Evolutionary conservation across 2,888 invertebrate genomes (phyloP), one percentile per base, ranked within the genome.

Genomic region (Acanthopleura granulata): DNA sequence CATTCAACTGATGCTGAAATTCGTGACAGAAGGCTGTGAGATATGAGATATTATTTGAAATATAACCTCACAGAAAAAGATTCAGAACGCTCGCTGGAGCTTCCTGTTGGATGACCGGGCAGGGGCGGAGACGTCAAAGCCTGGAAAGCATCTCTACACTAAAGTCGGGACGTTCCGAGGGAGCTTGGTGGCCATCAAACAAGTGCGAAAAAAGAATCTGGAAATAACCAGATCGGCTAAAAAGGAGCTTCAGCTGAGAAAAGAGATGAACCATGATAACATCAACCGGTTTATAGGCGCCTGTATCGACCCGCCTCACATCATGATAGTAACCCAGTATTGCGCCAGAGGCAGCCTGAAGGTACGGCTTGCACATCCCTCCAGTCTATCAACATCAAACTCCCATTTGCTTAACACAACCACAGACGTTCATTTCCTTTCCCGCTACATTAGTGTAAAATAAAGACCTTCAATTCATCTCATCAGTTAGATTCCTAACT

Each of bases 131-230:
- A 62, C 62, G 14, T 18, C 49, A 49, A 62, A 49, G 49, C 81
- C 72, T n/a, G 72, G 72, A 14, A 73, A 73, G 15, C 77, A 79
- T 14, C 72, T 76, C 29, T 77, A 77, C 73, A 79, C 84, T 15
- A 80, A 81, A 49, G 78, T 87, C 49, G 89, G 88, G 0, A 83
- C 87, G 16, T 89, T 86, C 80, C 87, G 85, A 72, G 88, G 90
- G 25, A 85, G 83, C 3, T 79, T 86, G 81, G 97, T 98, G 51
- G 94, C 97, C 78, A 95, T 98, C 81, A 97, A 97, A 90, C 95
- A 96, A 88, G 78, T 89, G 49, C 79, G 80, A 14, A 85, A 83
- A 73, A 84, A 86, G 75, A 83, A 83, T 72, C 81, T 89, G 62
- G 88, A 88, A 70, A 80, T 90, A 30, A 89, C 85, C 51, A 75